phyloP scores from a whole-genome alignment of 2,113 vertebrate species.

The Menidia beryllina region DNA sequence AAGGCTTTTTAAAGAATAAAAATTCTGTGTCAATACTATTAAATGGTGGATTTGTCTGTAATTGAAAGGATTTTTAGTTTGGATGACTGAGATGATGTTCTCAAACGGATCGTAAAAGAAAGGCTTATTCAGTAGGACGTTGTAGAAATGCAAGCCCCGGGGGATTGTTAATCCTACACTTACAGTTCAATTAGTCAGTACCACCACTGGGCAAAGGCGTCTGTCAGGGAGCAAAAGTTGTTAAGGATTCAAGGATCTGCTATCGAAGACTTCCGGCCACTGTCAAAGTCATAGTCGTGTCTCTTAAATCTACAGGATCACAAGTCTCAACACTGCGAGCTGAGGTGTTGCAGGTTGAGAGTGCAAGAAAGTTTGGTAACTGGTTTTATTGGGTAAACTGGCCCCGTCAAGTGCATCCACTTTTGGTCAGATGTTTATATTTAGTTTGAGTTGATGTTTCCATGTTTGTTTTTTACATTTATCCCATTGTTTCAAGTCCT shows the following conservation, averaged over 20 bases:
- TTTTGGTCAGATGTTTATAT: too few species aligned
- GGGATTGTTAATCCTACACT: not conserved
- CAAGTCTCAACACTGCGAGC: too few species aligned
- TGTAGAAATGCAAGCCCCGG: not conserved
- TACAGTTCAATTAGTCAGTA: conserved; percentile 6
- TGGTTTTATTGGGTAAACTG: too few species aligned
- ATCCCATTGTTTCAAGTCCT: too few species aligned
- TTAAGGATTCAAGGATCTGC: not conserved
- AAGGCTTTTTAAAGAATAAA: conserved; percentile 77
- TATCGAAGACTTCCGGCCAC: too few species aligned
- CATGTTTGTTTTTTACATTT: too few species aligned
- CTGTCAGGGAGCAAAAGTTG: not conserved
- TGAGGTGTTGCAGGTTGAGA: too few species aligned
- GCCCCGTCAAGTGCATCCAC: too few species aligned
- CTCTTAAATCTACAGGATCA: too few species aligned
- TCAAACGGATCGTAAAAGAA: not conserved
- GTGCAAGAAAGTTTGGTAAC: too few species aligned
- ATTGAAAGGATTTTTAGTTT: not conserved
- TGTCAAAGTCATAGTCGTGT: too few species aligned
- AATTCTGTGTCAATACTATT: conserved; percentile 32
- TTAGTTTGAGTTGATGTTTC: too few species aligned
- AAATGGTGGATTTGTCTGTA: not conserved
- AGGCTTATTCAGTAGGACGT: not conserved
- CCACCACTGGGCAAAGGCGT: conserved; percentile 47
- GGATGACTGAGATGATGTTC: not conserved